Evolutionary conservation across 1,140 invertebrate genomes (phyloP).

Genomic region (Laodelphax striatellus): DNA sequence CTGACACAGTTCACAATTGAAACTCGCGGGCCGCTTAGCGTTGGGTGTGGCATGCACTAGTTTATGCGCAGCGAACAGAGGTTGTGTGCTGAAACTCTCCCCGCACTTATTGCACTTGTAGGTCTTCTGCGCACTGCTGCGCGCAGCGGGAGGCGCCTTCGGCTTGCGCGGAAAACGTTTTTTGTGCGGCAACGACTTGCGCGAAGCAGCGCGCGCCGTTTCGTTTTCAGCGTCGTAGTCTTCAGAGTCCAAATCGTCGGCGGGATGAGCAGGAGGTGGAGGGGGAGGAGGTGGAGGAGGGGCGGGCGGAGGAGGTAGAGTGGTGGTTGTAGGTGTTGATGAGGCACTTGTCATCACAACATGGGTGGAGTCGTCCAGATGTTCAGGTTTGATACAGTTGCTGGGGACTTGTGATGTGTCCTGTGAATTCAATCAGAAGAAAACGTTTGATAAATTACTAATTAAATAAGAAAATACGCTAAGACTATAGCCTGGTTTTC

Average conservation of each 20-base stretch:
- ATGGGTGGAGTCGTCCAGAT: too few species aligned
- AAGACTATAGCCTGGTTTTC: too few species aligned
- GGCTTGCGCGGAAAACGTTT: constrained; percentile 50
- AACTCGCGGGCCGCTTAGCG: background rate
- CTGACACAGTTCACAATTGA: constrained; percentile 50
- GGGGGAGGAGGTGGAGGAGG: too few species aligned
- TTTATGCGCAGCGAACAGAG: constrained; percentile 25
- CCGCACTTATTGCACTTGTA: constrained; percentile 32
- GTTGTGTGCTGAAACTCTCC: constrained; percentile 28
- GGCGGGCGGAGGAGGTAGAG: too few species aligned
- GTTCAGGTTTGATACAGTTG: too few species aligned
- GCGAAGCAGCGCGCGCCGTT: constrained; percentile 27
- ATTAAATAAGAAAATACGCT: too few species aligned
- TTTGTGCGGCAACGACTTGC: constrained; percentile 52
- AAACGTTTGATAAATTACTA: background rate
- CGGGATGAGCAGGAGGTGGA: background rate
- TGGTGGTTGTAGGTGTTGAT: too few species aligned
- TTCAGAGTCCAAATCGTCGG: constrained; percentile 22
- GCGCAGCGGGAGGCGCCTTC: constrained; percentile 30
- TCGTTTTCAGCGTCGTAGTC: constrained; percentile 25
- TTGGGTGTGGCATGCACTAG: constrained; percentile 8
- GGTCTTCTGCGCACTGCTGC: constrained; percentile 24
- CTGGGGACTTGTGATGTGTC: background rate
- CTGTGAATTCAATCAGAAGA: background rate
- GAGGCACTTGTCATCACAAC: too few species aligned